phyloP scores from a whole-genome alignment of 2,113 vertebrate genomes.

The Diphyllodes magnificus region DNA sequence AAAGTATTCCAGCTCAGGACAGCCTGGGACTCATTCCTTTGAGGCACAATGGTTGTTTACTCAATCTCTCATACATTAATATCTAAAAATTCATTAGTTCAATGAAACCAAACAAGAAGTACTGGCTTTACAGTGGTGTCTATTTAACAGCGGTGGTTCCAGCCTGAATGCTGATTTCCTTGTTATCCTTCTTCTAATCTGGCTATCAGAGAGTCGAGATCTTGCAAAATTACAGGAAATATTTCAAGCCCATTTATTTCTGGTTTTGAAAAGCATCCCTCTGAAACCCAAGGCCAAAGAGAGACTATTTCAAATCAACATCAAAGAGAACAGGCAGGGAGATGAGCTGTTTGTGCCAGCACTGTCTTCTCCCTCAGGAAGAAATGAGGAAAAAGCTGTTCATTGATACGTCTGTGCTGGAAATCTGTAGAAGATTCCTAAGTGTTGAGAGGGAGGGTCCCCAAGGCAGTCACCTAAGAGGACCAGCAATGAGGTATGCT shows the following conservation, averaged over 20 bases:
- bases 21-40: slow-evolving; percentile 62
- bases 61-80: slow-evolving; percentile 57
- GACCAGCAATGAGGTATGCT: not conserved
- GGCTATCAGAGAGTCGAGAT: slow-evolving; percentile 1
- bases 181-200: slow-evolving; percentile 13
- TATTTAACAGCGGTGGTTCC: slow-evolving; percentile 15
- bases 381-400: not conserved
- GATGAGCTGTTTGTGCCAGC: slow-evolving; percentile 43
- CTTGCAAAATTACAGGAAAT: slow-evolving; percentile 7
- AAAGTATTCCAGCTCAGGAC: slow-evolving; percentile 65
- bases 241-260: slow-evolving; percentile 41
- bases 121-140: slow-evolving; percentile 7
- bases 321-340: not conserved
- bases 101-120: slow-evolving; percentile 39
- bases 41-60: slow-evolving; percentile 64
- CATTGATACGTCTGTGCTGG: not conserved
- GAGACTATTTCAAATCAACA: slow-evolving; percentile 23
- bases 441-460: not conserved
- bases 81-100: slow-evolving; percentile 56
- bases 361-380: slow-evolving; percentile 23
- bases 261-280: slow-evolving; percentile 47
- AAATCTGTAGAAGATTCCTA: not conserved
- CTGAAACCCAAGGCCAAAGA: slow-evolving; percentile 36
- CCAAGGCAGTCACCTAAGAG: not conserved
- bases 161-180: slow-evolving; percentile 25